Evolutionary conservation across 2,113 vertebrate species (phyloP).

Genomic region (Nothocercus julius): DNA sequence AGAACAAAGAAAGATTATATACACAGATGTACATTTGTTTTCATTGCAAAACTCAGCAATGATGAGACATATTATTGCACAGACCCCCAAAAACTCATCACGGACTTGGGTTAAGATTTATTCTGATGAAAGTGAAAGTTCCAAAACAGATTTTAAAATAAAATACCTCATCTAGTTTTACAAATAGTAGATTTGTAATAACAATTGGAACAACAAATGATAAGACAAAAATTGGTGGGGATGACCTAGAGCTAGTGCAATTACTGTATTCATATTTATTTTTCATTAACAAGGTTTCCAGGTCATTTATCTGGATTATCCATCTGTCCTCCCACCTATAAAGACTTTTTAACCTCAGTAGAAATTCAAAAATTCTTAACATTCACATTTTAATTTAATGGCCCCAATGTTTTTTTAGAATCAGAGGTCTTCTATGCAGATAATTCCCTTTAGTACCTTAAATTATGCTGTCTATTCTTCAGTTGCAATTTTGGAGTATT

Average conservation of each 20-base stretch:
- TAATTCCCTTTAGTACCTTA: not conserved
- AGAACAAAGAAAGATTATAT: not conserved
- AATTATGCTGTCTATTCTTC: not conserved
- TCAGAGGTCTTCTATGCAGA: not conserved
- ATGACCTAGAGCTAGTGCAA: not conserved
- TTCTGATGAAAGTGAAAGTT: not conserved
- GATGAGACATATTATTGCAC: not conserved
- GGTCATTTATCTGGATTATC: not conserved
- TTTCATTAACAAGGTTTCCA: not conserved
- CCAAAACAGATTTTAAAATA: not conserved
- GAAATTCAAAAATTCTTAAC: not conserved
- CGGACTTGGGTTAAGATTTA: not conserved
- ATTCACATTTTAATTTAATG: not conserved
- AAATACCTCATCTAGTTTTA: not conserved
- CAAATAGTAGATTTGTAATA: not conserved
- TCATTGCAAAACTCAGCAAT: not conserved
- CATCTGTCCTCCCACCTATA: fast-evolving
- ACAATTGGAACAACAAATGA: not conserved
- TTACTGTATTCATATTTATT: not conserved
- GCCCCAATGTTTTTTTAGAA: fast-evolving
- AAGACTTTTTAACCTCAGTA: not conserved
- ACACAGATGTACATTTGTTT: not conserved
- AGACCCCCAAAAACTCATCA: not conserved
- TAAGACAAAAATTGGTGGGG: not conserved
- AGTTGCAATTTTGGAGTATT: not conserved